Percentiles rank a stretch among this genome's conserved stretches.
Evolutionary conservation across 2,888 invertebrate genomes (phyloP).

Genomic region (Oscheius sp.): DNA sequence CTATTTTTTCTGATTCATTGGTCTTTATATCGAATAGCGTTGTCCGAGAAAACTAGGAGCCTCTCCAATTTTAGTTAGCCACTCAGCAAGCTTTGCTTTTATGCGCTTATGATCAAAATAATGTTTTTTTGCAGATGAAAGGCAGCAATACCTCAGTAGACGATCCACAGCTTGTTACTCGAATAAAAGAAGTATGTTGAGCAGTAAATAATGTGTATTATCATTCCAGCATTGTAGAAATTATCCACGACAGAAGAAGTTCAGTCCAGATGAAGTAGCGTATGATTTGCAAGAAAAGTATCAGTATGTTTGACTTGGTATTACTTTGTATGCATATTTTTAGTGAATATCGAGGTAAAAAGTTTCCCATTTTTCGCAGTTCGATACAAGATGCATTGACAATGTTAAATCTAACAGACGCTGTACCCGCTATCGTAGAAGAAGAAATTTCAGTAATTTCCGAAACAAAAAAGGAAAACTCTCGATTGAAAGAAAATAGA

Average conservation of each 20-base stretch:
- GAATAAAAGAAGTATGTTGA: constrained; percentile 43
- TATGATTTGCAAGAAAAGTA: constrained; percentile 58
- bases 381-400: constrained; percentile 7
- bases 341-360: not conserved
- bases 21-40: too few relatives aligned
- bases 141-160: not conserved
- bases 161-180: constrained; percentile 47
- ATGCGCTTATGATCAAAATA: too few relatives aligned
- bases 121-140: constrained; percentile 24
- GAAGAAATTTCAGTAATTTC: not conserved
- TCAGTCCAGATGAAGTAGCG: constrained; percentile 48
- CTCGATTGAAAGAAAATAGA: not conserved
- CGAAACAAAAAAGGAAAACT: too few relatives aligned
- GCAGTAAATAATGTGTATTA: not conserved
- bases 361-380: not conserved
- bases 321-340: not conserved
- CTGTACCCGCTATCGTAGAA: not conserved
- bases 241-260: constrained; percentile 41
- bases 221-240: constrained; percentile 42
- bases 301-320: constrained; percentile 43
- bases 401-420: constrained; percentile 13
- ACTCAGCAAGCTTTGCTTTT: too few relatives aligned
- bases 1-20: too few relatives aligned
- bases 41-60: too few relatives aligned
- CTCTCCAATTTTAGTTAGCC: too few relatives aligned